Evolutionary conservation across 2,113 vertebrate genomes (phyloP).

Genomic region (Campylorhamphus procurvoides): DNA sequence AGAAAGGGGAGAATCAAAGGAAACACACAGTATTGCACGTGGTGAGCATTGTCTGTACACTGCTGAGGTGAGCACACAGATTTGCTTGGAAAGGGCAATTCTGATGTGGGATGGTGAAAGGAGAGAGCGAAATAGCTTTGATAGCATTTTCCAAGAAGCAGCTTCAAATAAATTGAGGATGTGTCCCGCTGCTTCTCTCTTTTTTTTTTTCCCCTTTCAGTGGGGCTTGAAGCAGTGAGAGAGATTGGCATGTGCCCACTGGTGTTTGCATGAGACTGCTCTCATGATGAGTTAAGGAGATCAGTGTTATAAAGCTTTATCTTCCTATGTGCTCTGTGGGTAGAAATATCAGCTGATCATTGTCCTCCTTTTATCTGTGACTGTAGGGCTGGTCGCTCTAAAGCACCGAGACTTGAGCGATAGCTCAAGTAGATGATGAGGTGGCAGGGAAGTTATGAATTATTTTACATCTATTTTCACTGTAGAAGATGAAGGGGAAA

Average conservation of each 20-base stretch:
- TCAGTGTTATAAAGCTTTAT: not conserved
- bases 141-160: not conserved
- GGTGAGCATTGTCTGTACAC: fast-evolving
- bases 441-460: conserved; percentile 34
- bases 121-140: not conserved
- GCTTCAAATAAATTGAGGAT: not conserved
- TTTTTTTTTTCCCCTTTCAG: not conserved
- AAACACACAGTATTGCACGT: fast-evolving
- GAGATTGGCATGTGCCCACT: not conserved
- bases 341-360: conserved; percentile 34
- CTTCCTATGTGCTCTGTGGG: not conserved
- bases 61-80: not conserved
- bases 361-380: conserved; percentile 14
- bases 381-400: not conserved
- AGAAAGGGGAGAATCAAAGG: not conserved
- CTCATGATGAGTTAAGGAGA: not conserved
- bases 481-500: conserved; percentile 31
- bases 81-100: not conserved
- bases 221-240: not conserved
- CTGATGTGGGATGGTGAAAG: not conserved
- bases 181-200: not conserved
- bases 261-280: not conserved
- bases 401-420: not conserved
- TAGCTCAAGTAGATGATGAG: not conserved
- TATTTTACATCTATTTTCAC: conserved; percentile 57